Conservation (phyloP, 2,797 vertebrate genomes). For the Chelon auratus region DNA sequence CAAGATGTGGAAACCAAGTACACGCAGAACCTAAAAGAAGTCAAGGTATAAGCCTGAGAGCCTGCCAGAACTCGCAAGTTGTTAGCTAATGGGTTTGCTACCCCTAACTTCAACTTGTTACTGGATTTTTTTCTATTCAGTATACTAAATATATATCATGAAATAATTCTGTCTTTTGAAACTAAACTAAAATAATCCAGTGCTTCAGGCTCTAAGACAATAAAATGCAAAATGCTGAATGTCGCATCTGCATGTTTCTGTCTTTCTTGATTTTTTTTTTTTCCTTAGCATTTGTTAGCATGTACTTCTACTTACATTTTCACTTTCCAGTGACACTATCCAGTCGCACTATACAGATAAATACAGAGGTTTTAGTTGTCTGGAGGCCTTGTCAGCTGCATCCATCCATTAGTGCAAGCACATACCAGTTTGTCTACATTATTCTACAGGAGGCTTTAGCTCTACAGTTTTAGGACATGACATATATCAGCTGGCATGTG, state of each 20-base stretch:
- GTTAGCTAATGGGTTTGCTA: not conserved
- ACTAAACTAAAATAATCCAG: not conserved
- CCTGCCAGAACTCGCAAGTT: not conserved
- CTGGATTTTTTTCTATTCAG: no score
- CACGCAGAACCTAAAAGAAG: slow-evolving; percentile 93
- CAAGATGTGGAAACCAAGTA: slow-evolving; percentile 96
- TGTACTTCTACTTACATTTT: not conserved
- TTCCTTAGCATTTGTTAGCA: not conserved
- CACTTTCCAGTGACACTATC: not conserved
- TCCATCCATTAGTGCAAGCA: not conserved
- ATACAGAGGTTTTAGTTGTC: not conserved
- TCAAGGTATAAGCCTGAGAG: slow-evolving; percentile 88
- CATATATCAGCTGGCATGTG: not conserved
- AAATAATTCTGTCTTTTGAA: not conserved
- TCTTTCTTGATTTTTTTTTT: slow-evolving; percentile 4
- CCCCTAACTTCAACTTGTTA: not conserved
- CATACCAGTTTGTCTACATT: not conserved
- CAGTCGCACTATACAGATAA: not conserved
- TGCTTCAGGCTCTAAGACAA: not conserved
- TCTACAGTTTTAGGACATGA: not conserved
- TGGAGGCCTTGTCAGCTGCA: not conserved
- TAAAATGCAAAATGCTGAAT: not conserved
- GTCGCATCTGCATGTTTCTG: slow-evolving; percentile 6
- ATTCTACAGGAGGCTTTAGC: not conserved
- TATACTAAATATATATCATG: no score